phyloP scores from a whole-genome alignment of 2,888 invertebrate species.

The Mesochorus sp. region DNA sequence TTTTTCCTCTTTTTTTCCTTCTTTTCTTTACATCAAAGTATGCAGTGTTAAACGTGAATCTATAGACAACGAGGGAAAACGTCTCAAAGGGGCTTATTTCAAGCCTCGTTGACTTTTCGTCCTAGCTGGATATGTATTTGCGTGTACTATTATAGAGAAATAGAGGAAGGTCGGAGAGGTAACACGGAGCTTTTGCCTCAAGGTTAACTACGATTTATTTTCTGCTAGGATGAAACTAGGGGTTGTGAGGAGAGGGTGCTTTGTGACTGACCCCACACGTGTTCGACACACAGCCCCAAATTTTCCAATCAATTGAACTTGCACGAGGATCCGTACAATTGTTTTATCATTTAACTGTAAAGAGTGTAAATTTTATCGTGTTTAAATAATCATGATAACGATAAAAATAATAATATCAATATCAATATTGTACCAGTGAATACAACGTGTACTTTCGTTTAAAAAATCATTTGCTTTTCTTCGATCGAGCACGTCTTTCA shows the following conservation, averaged over 20 bases:
- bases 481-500: too few species aligned
- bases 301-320: neutral
- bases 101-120: conserved; percentile 52
- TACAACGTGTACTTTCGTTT: too few species aligned
- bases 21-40: conserved; percentile 6
- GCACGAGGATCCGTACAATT: neutral
- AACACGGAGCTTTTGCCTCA: conserved; percentile 38
- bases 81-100: conserved; percentile 45
- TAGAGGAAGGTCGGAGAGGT: conserved; percentile 25
- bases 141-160: neutral
- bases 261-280: neutral
- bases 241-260: neutral
- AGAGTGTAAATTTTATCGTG: too few species aligned
- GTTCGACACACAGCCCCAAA: neutral
- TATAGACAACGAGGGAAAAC: conserved; percentile 2
- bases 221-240: conserved; percentile 27
- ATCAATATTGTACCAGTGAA: too few species aligned
- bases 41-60: neutral
- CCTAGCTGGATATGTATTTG: conserved; percentile 31
- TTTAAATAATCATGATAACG: neutral
- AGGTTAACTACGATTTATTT: conserved; percentile 42
- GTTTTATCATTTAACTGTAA: neutral
- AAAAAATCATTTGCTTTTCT: too few species aligned
- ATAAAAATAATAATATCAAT: too few species aligned
- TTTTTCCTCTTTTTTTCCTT: neutral